Evolutionary conservation across 2,888 invertebrate genomes (phyloP), one percentile per base, ranked within the genome.

Genomic region (Drepanosiphum platanoidis): DNA sequence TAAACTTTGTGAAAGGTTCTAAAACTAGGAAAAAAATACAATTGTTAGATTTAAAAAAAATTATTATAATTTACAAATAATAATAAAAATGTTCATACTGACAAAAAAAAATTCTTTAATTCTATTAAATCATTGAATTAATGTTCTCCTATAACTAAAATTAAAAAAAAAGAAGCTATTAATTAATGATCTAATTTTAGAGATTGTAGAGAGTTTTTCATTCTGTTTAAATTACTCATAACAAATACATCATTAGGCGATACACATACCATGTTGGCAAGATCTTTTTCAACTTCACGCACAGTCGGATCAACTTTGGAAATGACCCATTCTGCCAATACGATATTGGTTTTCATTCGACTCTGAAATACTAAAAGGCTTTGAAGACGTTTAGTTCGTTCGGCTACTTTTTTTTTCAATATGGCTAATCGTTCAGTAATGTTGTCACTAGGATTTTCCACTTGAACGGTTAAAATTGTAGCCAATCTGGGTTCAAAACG

Each of bases 81-180:
- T 39, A 39, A 39, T 39, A 39, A 9, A 7, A 39, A 39, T 39
- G 4, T 4, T 39, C 39, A 39, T 39, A 39, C 9, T 39, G 39
- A 39, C 9, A 39, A 4, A 39, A n/a, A n/a, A n/a, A n/a, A 9
- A 39, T 39, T n/a, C n/a, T n/a, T n/a, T n/a, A n/a, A n/a, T n/a
- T n/a, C n/a, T n/a, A n/a, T n/a, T n/a, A n/a, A n/a, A n/a, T n/a
- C n/a, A n/a, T n/a, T n/a, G n/a, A n/a, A n/a, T n/a, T n/a, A n/a
- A n/a, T n/a, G n/a, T n/a, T n/a, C n/a, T n/a, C n/a, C n/a, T n/a
- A n/a, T n/a, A n/a, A n/a, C n/a, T 7, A 61, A 61, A 61, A 96
- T 89, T 96, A 96, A 90, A 93, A 92, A 66, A 66, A 66, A 66
- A 32, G n/a, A n/a, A n/a, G n/a, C n/a, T 22, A 30, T 22, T 22